Evolutionary conservation across 2,888 invertebrate species (phyloP).

Genomic region (Leptopterna dolabrata): DNA sequence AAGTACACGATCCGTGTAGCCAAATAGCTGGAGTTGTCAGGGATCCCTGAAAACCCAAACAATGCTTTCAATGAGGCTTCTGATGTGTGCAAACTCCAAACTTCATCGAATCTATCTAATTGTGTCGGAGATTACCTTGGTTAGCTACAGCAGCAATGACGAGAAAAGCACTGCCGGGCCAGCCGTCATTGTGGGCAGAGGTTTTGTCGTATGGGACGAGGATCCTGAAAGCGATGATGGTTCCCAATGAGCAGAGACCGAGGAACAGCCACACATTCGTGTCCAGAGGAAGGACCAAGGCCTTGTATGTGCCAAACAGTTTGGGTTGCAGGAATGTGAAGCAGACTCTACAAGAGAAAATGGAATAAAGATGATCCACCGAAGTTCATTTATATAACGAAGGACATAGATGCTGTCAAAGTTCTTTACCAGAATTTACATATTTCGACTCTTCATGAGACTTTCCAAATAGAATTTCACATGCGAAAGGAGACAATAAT

Average conservation of each 20-base stretch:
- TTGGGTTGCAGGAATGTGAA: slow-evolving; percentile 62
- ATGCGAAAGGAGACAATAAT: too few relatives aligned
- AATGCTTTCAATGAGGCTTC: too few relatives aligned
- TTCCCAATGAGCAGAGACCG: slow-evolving; percentile 20
- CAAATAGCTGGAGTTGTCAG: slow-evolving; percentile 53
- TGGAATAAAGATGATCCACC: too few relatives aligned
- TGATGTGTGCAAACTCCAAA: too few relatives aligned
- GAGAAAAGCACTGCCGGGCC: slow-evolving; percentile 58
- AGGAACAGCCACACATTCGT: slow-evolving; percentile 57
- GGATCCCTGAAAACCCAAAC: slow-evolving; percentile 32
- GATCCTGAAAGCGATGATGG: slow-evolving; percentile 55
- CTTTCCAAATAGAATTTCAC: too few relatives aligned
- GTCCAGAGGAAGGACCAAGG: slow-evolving; percentile 59
- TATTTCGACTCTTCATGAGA: too few relatives aligned
- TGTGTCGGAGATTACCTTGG: too few relatives aligned
- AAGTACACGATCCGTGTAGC: slow-evolving; percentile 58
- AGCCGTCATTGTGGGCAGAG: slow-evolving; percentile 44
- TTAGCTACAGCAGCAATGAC: slow-evolving; percentile 60
- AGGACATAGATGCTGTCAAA: too few relatives aligned
- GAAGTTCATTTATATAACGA: too few relatives aligned
- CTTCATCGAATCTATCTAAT: too few relatives aligned
- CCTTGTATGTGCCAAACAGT: slow-evolving; percentile 60
- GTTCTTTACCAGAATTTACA: too few relatives aligned
- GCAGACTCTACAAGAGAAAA: slow-evolving; percentile 56
- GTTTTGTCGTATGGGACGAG: slow-evolving; percentile 55